Evolutionary conservation across 2,113 vertebrate genomes (phyloP).

Genomic region (Edolisoma coerulescens): DNA sequence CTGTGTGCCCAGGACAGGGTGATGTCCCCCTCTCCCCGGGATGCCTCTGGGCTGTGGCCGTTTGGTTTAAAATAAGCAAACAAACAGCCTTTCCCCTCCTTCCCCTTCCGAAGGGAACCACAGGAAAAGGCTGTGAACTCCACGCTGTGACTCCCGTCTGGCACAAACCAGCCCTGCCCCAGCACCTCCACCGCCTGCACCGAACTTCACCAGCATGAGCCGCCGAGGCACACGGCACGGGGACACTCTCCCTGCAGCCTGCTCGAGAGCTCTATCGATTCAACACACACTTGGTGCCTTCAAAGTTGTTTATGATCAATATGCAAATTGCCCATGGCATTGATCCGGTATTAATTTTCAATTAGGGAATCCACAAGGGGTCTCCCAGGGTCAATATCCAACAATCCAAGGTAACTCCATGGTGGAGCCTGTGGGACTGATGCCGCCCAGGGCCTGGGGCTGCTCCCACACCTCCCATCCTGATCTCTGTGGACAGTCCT

Average conservation of each 20-base stretch:
- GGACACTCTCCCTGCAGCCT: constrained; percentile 80
- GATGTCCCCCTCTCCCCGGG: rapidly evolving
- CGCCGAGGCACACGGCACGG: constrained; percentile 66
- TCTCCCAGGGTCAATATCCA: constrained; percentile 94
- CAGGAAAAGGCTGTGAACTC: neutral
- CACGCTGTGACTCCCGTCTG: rapidly evolving
- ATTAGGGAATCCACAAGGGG: constrained; percentile 98
- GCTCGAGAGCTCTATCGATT: constrained; percentile 92
- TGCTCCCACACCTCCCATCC: neutral
- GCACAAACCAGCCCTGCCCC: neutral
- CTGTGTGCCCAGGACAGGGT: rapidly evolving
- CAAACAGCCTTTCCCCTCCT: neutral
- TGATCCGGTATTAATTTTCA: constrained; percentile 99
- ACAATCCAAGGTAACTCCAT: constrained; percentile 85
- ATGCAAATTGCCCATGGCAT: constrained; percentile 98
- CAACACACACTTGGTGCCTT: constrained; percentile 92
- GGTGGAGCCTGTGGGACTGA: constrained; percentile 35
- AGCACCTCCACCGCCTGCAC: neutral
- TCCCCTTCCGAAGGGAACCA: neutral
- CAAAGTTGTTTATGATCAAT: constrained; percentile 99
- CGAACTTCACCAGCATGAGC: constrained; percentile 74
- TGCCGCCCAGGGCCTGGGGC: neutral
- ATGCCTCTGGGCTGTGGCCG: rapidly evolving
- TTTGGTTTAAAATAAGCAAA: neutral
- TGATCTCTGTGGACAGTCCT: neutral